Percentiles rank a stretch among this genome's conserved stretches.
These are phyloP conservation scores for Sturnus vulgaris DNA, from an alignment of 2,113 vertebrate genomes.

Conservation along the genomic window DNA sequence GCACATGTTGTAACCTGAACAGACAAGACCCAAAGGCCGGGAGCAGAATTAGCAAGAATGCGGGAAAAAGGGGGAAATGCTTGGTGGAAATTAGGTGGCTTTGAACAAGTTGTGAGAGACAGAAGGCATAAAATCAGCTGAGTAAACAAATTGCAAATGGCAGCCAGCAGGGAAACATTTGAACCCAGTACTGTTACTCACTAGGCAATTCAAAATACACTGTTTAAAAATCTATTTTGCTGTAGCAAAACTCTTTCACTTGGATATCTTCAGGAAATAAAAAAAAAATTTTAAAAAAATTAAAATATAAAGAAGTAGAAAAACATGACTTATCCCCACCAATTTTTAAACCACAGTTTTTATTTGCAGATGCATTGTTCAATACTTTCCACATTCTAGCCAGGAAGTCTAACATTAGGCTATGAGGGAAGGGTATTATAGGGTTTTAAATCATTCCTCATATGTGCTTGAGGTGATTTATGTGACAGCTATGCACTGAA, in stretches of 20 bases:
- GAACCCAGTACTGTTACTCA: neutral
- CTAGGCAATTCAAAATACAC: neutral
- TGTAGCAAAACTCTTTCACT: neutral
- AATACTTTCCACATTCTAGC: neutral
- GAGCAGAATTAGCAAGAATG: neutral
- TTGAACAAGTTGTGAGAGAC: neutral
- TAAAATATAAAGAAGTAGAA: neutral
- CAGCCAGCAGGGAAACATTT: neutral
- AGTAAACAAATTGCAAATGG: neutral
- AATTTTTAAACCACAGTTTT: neutral
- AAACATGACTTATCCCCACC: neutral
- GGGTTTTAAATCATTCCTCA: neutral
- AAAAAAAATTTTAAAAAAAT: too few species aligned
- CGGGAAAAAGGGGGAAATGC: fast-evolving
- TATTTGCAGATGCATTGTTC: neutral
- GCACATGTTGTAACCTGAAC: neutral
- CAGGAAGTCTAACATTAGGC: neutral
- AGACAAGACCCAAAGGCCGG: neutral
- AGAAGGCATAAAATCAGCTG: neutral
- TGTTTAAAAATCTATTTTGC: neutral
- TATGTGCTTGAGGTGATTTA: neutral
- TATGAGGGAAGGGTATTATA: neutral
- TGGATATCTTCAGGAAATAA: neutral
- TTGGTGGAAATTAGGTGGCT: neutral
- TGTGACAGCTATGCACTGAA: neutral